Conservation (phyloP, 2,797 vertebrate species). For the Setipinna tenuifilis region DNA sequence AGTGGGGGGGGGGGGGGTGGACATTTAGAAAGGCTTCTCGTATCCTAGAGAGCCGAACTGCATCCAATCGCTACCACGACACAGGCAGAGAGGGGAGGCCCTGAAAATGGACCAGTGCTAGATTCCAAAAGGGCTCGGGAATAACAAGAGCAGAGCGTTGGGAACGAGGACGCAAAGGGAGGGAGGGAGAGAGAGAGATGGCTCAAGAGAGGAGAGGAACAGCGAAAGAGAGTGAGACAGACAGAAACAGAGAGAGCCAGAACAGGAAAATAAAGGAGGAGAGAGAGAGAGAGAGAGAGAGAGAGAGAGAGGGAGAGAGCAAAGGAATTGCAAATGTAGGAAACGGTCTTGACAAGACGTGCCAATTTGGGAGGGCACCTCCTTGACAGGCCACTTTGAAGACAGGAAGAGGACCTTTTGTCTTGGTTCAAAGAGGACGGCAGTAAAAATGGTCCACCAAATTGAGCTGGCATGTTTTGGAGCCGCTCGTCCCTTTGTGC, state of each 20-base stretch:
- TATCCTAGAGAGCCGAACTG: neutral
- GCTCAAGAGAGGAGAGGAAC: neutral
- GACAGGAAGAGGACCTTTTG: constrained; percentile 44
- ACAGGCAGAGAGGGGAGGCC: neutral
- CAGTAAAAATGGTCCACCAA: constrained; percentile 40
- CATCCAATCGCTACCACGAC: neutral
- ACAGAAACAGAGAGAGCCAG: neutral
- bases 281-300: neutral
- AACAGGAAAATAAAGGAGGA: constrained; percentile 28
- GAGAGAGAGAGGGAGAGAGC: constrained; percentile 30
- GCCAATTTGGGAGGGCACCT: constrained; percentile 31
- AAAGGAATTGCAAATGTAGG: neutral
- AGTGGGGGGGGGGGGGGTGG: neutral
- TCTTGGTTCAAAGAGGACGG: constrained; percentile 39
- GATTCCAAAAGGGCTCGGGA: neutral
- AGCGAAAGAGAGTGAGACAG: neutral
- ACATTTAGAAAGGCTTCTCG: neutral
- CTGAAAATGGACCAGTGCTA: neutral
- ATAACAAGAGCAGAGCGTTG: neutral
- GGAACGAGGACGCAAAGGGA: too few relatives aligned
- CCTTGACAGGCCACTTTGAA: constrained; percentile 40
- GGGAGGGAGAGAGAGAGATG: neutral
- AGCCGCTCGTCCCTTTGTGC: constrained; percentile 38
- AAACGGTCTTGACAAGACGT: constrained; percentile 23
- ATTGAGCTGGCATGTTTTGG: constrained; percentile 46